Evolutionary conservation across 2,888 invertebrate species (phyloP), one percentile per base, ranked within the genome.

Genomic region (Orthosia incerta): DNA sequence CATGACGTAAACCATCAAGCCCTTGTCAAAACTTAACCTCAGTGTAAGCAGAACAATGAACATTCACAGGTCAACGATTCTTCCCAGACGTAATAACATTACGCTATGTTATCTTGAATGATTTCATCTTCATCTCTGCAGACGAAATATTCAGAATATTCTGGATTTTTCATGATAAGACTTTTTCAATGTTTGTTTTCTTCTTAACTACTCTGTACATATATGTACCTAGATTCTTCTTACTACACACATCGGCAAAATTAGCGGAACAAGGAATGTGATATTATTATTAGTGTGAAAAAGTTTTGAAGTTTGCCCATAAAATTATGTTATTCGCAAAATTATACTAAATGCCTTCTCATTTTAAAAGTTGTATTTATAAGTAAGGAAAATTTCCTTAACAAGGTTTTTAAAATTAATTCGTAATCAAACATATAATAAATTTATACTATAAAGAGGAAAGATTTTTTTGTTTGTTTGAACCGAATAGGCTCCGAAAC

Each of bases 121-220:
- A 68, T 65, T 62, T 60, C 50, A 77, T 67, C 55, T 62, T 60
- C 50, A 77, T 67, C 55, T 55, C 12, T 60, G 26, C 67, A 57
- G 26, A 78, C 55, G 56, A 31, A 59, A 55, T 0, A 53, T 59
- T 53, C 46, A 15, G 55, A 51, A 45, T 48, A 69, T 66, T 55
- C 64, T 65, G 57, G 51, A 53, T 69, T 66, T 72, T 68, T 20
- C 48, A 46, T 46, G 67, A 64, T 70, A 71, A 61, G 16, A 4
- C n/a, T 60, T 39, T 48, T 53, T 46, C 4, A 2, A 45, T 66
- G 56, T 65, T 26, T 26, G 50, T 23, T 45, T 57, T 20, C 16
- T 50, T n/a, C 3, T 56, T 51, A 26, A 12, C 13, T 39, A 23
- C 50, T 61, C 45, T 74, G 13, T 48, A n/a, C 15, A 31, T 45